These are phyloP conservation scores for Ceratina japonica DNA, from an alignment of 1,140 invertebrate genomes.

Conservation along the genomic window DNA sequence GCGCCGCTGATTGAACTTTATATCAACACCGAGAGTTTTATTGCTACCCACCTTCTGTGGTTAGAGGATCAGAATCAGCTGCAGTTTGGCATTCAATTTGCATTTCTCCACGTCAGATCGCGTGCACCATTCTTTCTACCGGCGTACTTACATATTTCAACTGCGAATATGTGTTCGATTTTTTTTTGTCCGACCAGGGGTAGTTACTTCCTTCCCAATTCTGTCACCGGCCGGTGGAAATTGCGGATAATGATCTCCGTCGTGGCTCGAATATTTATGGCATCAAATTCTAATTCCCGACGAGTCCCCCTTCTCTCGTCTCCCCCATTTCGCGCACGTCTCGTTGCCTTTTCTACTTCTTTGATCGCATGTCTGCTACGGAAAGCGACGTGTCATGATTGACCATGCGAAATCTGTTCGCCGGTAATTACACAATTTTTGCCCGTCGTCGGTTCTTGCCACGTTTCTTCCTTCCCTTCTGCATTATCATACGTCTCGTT, in stretches of 20 bases:
- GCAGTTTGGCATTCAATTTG: slow-evolving; percentile 53
- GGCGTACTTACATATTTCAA: slow-evolving; percentile 41
- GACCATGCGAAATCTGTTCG: slow-evolving; percentile 44
- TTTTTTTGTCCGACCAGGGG: slow-evolving; percentile 8
- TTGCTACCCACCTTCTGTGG: slow-evolving; percentile 29
- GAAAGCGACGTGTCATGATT: slow-evolving; percentile 48
- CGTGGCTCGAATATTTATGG: slow-evolving; percentile 44
- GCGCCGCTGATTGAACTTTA: slow-evolving; percentile 26
- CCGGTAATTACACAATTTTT: slow-evolving; percentile 46
- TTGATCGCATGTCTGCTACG: slow-evolving; percentile 19
- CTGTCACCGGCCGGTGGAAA: slow-evolving; percentile 39
- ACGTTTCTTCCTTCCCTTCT: not conserved
- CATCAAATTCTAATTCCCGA: slow-evolving; percentile 28
- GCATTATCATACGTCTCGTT: slow-evolving; percentile 28
- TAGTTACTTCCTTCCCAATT: slow-evolving; percentile 30
- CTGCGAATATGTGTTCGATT: slow-evolving; percentile 37
- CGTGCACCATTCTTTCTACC: slow-evolving; percentile 43
- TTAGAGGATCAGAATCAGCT: slow-evolving; percentile 44
- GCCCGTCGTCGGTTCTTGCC: not conserved
- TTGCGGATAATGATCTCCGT: slow-evolving; percentile 51
- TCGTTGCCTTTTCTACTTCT: not conserved
- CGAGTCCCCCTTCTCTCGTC: not conserved
- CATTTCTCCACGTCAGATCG: slow-evolving; percentile 59
- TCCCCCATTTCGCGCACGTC: slow-evolving; percentile 20
- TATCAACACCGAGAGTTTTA: slow-evolving; percentile 35